Conservation (phyloP, 2,113 vertebrate species). For the Daphoenositta chrysoptera region DNA sequence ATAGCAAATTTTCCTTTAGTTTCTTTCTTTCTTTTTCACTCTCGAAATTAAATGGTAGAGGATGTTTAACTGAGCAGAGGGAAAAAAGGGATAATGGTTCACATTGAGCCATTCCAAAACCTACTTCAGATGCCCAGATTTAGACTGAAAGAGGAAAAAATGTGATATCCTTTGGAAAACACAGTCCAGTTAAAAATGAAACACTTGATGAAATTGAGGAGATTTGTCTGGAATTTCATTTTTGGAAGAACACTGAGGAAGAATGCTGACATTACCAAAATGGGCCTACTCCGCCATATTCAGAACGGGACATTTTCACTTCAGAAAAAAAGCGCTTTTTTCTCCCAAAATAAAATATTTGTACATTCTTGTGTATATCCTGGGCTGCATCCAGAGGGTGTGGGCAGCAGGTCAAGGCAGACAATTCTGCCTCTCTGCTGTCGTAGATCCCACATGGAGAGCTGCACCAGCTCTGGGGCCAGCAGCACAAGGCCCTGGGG, state of each 20-base stretch:
- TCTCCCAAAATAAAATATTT: neutral
- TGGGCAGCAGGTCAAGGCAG: neutral
- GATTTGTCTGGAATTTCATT: neutral
- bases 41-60: neutral
- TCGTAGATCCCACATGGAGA: fast-evolving
- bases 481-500: neutral
- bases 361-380: neutral
- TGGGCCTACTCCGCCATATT: neutral
- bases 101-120: neutral
- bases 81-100: neutral
- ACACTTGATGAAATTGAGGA: neutral
- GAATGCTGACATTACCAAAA: neutral
- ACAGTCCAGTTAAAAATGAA: neutral
- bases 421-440: neutral
- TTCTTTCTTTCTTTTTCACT: neutral
- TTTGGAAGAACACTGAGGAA: neutral
- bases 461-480: neutral
- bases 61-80: neutral
- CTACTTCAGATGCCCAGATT: neutral
- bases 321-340: fast-evolving
- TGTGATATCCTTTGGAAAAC: neutral
- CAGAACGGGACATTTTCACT: neutral
- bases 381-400: neutral
- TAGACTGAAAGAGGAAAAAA: neutral
- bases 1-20: neutral